Evolutionary conservation across 2,797 vertebrate genomes (phyloP), one percentile per base, ranked within the genome.

Genomic region (Nannoperca australis): DNA sequence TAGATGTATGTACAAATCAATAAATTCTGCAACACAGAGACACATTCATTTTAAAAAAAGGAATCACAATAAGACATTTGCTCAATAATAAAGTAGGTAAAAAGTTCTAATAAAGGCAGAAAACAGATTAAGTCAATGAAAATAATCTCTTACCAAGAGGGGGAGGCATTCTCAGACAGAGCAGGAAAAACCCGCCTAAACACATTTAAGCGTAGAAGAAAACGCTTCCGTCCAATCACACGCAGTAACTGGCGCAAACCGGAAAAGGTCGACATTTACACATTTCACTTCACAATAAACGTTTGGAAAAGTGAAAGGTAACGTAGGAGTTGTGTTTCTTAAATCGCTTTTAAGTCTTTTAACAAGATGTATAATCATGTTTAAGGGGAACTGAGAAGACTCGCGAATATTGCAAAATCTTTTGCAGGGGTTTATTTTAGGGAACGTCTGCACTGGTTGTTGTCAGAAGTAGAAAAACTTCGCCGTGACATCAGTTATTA

Each of bases 201-300:
- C 1, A 5, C 6, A 2, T 51, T 42, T 3, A 1, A 59, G 12
- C 49, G 58, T 59, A 82, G 89, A 92, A 91, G 91, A 92, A 77
- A 86, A 86, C 4, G 0, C 0, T 7, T 22, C 73, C 7, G 27
- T 63, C 82, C 88, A 92, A 92, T 91, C 83, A 90, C 2, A 81
- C 0, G 13, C 45, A 24, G 5, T 7, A 24, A 1, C 56, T 15
- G 27, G 4, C 22, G 8, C 22, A 2, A 56, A 17, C 55, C 76
- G 72, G 84, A 85, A 89, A 2, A 8, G 10, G 0, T 67, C 4
- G 1, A 4, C 0, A 7, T 49, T 22, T 18, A 15, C 6, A 15
- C 6, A 0, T 24, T 62, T 42, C 3, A n/a, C 24, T 5, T 30
- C n/a, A n/a, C 8, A 13, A 13, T 1, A 1, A 7, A 0, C 11